Base-by-base conservation (phyloP, 92 coral and sea anemone genomes). In the Plumapathes pennacea region DNA sequence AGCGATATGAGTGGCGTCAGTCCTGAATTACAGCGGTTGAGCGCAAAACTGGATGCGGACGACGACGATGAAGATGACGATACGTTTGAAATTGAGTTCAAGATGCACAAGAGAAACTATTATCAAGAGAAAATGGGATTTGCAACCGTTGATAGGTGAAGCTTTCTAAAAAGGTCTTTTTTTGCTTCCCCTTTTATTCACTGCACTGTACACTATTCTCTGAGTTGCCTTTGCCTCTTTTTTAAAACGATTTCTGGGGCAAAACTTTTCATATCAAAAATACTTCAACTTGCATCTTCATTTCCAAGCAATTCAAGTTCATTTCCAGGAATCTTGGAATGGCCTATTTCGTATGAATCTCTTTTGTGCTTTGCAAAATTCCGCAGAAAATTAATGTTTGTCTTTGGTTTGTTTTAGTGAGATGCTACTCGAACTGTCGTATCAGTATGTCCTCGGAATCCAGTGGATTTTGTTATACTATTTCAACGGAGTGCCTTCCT, bases 381-480 rank as follows among this genome's bases (percentile, higher is more conserved):
- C n/a, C n/a, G n/a, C n/a, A n/a, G n/a, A n/a, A n/a, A n/a, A n/a
- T n/a, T n/a, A n/a, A n/a, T n/a, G n/a, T n/a, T n/a, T n/a, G n/a
- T n/a, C n/a, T n/a, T 10, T 38, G 1, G 3, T 49, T 12, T 20
- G 8, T 69, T 51, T 53, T 50, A 82, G 85, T 30, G 86, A 63
- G 24, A 75, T 81, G 22, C 32, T 85, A 31, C 70, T 78, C 4
- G 71, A 72, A 46, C 83, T 76, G 36, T 67, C 90, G 9, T 78
- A 65, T 33, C 87, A 92, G 80, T 92, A 92, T 46, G 85, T 92
- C 36, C 72, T 54, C 50, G 97, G 96, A 27, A 92, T 92, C 22
- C 98, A 92, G 52, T 92, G 98, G 98, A 92, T 92, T 68, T 69
- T 92, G 10, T 83, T 69, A 28, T 92, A 92, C 76, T 92, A 92